phyloP scores from a whole-genome alignment of 1,140 invertebrate genomes.

The Leptestheria dahalacensis region DNA sequence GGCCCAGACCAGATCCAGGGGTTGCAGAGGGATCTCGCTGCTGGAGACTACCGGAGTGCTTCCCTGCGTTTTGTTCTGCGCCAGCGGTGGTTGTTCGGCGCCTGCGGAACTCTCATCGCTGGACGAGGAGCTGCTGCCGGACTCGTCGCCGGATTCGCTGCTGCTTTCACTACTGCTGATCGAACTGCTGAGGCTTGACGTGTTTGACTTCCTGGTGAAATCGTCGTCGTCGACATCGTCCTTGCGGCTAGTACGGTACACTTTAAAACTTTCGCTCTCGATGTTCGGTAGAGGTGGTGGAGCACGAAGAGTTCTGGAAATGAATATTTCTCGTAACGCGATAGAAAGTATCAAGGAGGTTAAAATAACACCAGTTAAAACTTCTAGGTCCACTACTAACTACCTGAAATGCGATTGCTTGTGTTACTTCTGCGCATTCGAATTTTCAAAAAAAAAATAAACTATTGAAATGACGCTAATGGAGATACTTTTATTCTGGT shows the following conservation, averaged over 20 bases:
- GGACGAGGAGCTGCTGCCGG: neutral
- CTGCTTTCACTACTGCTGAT: slow-evolving; percentile 21
- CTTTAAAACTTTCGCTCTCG: slow-evolving; percentile 38
- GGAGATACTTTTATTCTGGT: too few relatives aligned
- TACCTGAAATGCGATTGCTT: too few relatives aligned
- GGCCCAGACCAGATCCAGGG: slow-evolving; percentile 87
- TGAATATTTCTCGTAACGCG: too few relatives aligned
- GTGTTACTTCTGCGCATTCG: too few relatives aligned
- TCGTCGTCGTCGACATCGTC: slow-evolving; percentile 18
- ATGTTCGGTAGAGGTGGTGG: slow-evolving; percentile 4
- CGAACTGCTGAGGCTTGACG: slow-evolving; percentile 20
- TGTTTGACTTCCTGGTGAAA: slow-evolving; percentile 8
- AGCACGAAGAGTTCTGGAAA: neutral
- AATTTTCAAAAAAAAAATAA: too few relatives aligned
- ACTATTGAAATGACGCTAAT: too few relatives aligned
- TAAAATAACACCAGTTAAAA: too few relatives aligned
- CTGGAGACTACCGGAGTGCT: slow-evolving; percentile 20
- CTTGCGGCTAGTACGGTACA: slow-evolving; percentile 29
- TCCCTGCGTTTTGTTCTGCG: neutral
- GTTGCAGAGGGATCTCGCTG: slow-evolving; percentile 39
- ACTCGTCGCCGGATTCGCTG: slow-evolving; percentile 11
- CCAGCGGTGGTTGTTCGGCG: slow-evolving; percentile 14
- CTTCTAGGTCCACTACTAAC: too few relatives aligned
- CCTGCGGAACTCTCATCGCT: slow-evolving; percentile 16
- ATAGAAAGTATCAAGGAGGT: too few relatives aligned